Evolutionary conservation across 2,888 invertebrate genomes (phyloP), one percentile per base, ranked within the genome.

Genomic region (Eutolmus rufibarbis): DNA sequence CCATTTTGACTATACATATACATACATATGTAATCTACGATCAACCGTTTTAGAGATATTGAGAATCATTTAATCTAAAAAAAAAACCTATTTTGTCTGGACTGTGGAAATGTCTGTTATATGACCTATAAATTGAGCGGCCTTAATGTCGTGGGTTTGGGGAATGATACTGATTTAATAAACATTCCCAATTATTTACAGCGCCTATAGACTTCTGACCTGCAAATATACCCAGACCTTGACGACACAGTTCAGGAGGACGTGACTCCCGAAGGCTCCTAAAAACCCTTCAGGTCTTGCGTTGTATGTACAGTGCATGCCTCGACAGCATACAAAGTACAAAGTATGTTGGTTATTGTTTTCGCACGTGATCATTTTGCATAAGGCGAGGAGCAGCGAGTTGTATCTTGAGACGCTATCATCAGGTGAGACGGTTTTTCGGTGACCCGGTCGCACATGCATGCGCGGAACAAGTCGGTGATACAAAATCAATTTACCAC

Each of bases 301-400:
- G 37, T 37, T 57, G 74, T 66, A 66, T 23, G 28, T 23, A 66
- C 66, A 66, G 12, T 12, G 9, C 66, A 66, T 74, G 28, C 19
- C 19, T 66, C 57, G 31, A 37, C 57, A 12, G 66, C 66, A 66
- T 84, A 84, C 66, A 84, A 82, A 84, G 74, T 84, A 66, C 57
- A 84, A 84, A 66, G 43, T 84, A 74, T 74, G 84, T 31, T 40
- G 66, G 51, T 84, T 84, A 84, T 84, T 84, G 84, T 84, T 84
- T 84, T 84, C 40, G 84, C 84, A 84, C 84, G 84, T 84, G 84
- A 84, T 84, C 84, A 84, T 84, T 84, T 84, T 84, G 66, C 84
- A 84, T 84, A 74, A 84, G 74, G 40, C 51, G 19, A 74, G 51
- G 12, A 23, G 7, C 7, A 28, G 46, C 40, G 76, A 16, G 12